phyloP scores from a whole-genome alignment of 2,113 vertebrate species.

The Hypanus sabinus region DNA sequence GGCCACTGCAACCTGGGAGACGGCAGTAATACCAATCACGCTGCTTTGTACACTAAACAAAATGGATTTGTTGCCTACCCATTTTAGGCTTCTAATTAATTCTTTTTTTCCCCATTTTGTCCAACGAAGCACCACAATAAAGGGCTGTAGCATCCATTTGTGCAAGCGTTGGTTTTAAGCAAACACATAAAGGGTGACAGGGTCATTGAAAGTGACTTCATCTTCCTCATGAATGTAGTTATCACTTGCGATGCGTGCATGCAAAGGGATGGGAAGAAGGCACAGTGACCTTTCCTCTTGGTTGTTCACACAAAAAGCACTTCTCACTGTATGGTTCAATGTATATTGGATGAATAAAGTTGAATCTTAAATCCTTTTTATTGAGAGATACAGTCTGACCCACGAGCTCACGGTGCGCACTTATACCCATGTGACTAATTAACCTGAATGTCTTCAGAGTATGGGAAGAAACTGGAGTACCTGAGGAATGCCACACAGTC shows the following conservation, averaged over 20 bases:
- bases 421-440: no score
- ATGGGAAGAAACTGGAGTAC: no score
- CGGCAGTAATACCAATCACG: constrained; percentile 36
- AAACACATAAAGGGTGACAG: constrained; percentile 33
- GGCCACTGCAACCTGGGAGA: constrained; percentile 28
- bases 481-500: no score
- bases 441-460: no score
- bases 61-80: constrained; percentile 36
- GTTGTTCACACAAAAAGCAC: no score
- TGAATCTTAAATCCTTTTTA: no score
- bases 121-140: constrained; percentile 25
- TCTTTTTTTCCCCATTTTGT: constrained; percentile 36
- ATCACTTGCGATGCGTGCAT: constrained; percentile 19
- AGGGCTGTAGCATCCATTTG: constrained; percentile 23
- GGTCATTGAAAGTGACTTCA: constrained; percentile 33
- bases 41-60: constrained; percentile 36
- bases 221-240: constrained; percentile 36
- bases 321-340: no score
- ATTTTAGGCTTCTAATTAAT: constrained; percentile 33
- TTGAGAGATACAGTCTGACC: no score
- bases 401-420: no score
- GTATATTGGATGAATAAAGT: no score
- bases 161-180: constrained; percentile 37
- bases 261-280: constrained; percentile 6
- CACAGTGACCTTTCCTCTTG: background rate